These are phyloP conservation scores for Pitta sordida DNA, from an alignment of 2,113 vertebrate genomes.

Conservation along the genomic window DNA sequence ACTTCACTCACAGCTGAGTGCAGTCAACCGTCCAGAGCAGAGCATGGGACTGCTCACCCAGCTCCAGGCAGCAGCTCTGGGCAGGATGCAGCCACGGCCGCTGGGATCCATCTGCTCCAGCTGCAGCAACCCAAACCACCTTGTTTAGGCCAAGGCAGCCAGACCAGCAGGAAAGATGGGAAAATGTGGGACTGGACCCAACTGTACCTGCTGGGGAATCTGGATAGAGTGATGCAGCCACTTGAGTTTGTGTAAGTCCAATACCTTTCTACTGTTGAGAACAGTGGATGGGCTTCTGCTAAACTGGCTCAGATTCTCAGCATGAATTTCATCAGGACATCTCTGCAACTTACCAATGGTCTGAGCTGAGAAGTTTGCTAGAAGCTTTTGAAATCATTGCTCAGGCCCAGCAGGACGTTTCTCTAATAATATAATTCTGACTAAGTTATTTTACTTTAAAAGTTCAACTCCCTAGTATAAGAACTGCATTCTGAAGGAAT, in stretches of 20 bases:
- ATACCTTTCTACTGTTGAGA: background rate
- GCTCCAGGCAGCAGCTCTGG: background rate
- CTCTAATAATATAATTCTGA: background rate
- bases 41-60: accelerated
- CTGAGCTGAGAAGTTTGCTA: background rate
- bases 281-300: background rate
- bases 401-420: background rate
- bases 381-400: background rate
- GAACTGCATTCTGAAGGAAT: background rate
- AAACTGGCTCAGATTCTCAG: background rate
- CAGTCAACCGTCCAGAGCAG: background rate
- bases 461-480: background rate
- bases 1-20: accelerated
- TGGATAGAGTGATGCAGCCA: background rate
- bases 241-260: accelerated
- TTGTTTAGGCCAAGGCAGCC: background rate
- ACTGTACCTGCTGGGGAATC: accelerated
- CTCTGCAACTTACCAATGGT: background rate
- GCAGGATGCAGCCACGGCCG: accelerated
- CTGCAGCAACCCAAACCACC: background rate
- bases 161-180: background rate
- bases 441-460: background rate
- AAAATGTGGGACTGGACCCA: background rate
- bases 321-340: background rate
- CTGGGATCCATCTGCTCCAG: background rate